Percentiles rank a stretch among this genome's conserved stretches.
Conservation (phyloP, 37 sponge, comb jelly and placozoan genomes). For the Corticium candelabrum region DNA sequence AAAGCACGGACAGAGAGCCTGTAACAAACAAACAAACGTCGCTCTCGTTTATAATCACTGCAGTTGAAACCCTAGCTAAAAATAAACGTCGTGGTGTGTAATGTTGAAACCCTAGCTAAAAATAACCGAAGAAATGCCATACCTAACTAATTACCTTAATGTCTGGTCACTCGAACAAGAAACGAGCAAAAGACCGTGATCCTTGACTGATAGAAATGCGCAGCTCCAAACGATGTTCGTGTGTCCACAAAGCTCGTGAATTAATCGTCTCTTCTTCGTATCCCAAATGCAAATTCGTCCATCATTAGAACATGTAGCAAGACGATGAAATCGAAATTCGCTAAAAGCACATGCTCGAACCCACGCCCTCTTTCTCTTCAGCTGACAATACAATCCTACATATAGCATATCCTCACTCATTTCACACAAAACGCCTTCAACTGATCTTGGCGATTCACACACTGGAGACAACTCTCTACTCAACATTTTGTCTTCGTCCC, state of each 20-base stretch:
- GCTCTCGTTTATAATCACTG: no score
- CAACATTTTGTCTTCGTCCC: no score
- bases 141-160: background rate
- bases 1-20: no score
- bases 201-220: background rate
- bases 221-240: background rate
- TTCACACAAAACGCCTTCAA: no score
- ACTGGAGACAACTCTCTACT: background rate
- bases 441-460: background rate
- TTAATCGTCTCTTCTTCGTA: background rate
- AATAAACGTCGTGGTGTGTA: no score
- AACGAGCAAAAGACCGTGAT: background rate
- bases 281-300: background rate
- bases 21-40: no score
- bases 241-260: background rate
- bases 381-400: background rate
- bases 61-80: no score
- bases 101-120: background rate
- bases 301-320: background rate
- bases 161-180: background rate
- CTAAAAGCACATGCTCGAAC: background rate
- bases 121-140: no score
- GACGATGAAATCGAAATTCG: background rate
- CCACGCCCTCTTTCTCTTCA: background rate
- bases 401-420: background rate